Evolutionary conservation across 2,113 vertebrate species (phyloP), one percentile per base, ranked within the genome.

Genomic region (Sorex araneus): DNA sequence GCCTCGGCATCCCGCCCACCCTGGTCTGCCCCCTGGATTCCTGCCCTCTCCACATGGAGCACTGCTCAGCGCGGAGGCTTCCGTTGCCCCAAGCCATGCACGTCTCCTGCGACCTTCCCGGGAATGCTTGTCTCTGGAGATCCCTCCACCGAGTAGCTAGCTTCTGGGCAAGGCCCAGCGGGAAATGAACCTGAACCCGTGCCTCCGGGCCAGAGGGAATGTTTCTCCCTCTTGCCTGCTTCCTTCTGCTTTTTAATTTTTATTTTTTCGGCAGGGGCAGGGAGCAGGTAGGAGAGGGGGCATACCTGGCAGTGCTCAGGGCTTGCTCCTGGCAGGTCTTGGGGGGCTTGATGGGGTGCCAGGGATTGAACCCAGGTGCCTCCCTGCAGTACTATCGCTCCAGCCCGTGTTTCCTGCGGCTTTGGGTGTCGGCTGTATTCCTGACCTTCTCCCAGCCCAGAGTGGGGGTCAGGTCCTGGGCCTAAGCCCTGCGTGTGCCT

Each of bases 381-480:
- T 50, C 47, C 47, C 47, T 50, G 90, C 63, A 60, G 70, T 64
- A 71, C 0, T 70, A 45, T 83, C 10, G 47, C 47, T 87, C 85
- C 74, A 45, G 57, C 71, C 57, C 21, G 78, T 47, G 57, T 90
- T 70, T 32, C 69, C 43, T 64, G 88, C 82, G 36, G 78, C 73
- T 76, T 91, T 79, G 67, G 88, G 92, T 84, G 84, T 89, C 57
- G 43, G 70, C 66, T 74, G 0, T 71, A 40, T 83, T 88, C 82
- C 75, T 63, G 60, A 79, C 47, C 23, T 66, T 50, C 60, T 92
- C 75, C 40, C 75, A 50, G 64, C 85, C 75, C 47, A 80, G 77
- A 57, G 28, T 10, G 21, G 92, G 94, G 75, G 81, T 79, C 50
- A 67, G 23, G 76, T 64, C 47, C 77, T 81, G 64, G 89, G 95